A percentile compares a stretch with the other conserved stretches of the same genome.
phyloP scores from a whole-genome alignment of 2,888 invertebrate species.

The Prostheceraeus crozeri region DNA sequence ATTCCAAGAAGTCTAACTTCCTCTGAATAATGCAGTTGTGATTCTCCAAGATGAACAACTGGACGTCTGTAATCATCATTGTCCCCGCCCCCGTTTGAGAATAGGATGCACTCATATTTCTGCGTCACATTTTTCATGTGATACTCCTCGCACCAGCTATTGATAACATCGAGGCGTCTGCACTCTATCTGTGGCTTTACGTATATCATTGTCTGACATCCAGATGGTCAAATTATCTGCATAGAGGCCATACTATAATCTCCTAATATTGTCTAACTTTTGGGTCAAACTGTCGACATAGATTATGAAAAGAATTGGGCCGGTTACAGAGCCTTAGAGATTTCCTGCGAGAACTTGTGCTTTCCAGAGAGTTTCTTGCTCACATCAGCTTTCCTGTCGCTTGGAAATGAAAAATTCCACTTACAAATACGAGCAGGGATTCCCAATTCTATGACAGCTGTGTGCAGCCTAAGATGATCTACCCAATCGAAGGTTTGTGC shows the following conservation, averaged over 20 bases:
- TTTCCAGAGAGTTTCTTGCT: conserved; percentile 8
- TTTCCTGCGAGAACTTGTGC: conserved; percentile 1
- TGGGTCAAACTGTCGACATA: conserved; percentile 9
- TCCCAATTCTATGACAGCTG: conserved; percentile 1
- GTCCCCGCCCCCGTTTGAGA: background rate
- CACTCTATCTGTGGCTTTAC: background rate
- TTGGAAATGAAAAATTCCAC: conserved; percentile 37
- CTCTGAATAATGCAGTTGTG: no score
- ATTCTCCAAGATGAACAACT: no score
- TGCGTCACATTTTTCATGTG: background rate
- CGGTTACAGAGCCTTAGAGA: conserved; percentile 17
- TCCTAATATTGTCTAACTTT: conserved; percentile 19
- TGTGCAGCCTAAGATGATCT: conserved; percentile 17
- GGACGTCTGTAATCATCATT: no score
- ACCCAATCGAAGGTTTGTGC: conserved; percentile 25
- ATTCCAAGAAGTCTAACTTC: no score
- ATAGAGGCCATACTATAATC: conserved; percentile 3
- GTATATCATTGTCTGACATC: background rate
- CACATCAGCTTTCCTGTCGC: conserved; percentile 26
- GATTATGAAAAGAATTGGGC: conserved; percentile 12
- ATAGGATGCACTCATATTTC: background rate
- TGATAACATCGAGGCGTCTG: no score
- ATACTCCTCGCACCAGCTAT: conserved; percentile 5
- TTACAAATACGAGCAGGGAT: conserved; percentile 1
- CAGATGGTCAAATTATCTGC: conserved; percentile 23